phyloP scores from a whole-genome alignment of 1,140 invertebrate species.

The Hetaerina americana region DNA sequence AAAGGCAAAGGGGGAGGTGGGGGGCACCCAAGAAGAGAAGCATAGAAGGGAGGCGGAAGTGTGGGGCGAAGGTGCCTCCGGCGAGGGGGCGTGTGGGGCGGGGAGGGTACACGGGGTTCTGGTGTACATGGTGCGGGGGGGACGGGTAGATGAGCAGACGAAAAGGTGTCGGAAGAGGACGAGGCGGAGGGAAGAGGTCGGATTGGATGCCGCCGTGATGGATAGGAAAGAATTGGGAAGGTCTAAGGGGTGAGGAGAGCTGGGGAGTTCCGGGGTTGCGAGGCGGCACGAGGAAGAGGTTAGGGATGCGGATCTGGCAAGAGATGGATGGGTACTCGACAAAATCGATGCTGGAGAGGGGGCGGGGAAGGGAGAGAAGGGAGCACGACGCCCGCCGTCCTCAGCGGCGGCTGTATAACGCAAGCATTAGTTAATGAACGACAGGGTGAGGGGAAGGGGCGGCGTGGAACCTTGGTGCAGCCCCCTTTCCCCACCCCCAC shows the following conservation, averaged over 20 bases:
- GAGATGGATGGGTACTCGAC: background rate
- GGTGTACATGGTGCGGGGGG: too few relatives aligned
- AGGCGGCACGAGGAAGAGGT: background rate
- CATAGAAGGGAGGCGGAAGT: conserved; percentile 2
- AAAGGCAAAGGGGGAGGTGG: conserved; percentile 9
- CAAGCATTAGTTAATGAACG: background rate
- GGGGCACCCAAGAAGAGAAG: background rate
- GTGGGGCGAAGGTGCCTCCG: background rate
- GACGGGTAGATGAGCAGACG: too few relatives aligned
- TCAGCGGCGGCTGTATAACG: background rate
- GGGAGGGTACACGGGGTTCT: too few relatives aligned
- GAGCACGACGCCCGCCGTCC: too few relatives aligned
- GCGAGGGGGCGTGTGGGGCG: too few relatives aligned
- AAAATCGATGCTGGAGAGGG: background rate
- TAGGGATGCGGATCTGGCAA: background rate
- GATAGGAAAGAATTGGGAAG: background rate
- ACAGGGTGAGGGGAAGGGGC: too few relatives aligned
- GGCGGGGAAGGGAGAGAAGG: too few relatives aligned
- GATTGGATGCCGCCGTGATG: background rate
- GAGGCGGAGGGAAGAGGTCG: background rate
- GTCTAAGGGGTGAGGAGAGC: too few relatives aligned
- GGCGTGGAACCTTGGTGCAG: too few relatives aligned
- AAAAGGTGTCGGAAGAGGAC: background rate
- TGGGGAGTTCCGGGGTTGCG: too few relatives aligned
- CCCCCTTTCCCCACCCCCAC: background rate